These are phyloP conservation scores for Channa striata DNA, from an alignment of 2,797 vertebrate species.

Conservation along the genomic window DNA sequence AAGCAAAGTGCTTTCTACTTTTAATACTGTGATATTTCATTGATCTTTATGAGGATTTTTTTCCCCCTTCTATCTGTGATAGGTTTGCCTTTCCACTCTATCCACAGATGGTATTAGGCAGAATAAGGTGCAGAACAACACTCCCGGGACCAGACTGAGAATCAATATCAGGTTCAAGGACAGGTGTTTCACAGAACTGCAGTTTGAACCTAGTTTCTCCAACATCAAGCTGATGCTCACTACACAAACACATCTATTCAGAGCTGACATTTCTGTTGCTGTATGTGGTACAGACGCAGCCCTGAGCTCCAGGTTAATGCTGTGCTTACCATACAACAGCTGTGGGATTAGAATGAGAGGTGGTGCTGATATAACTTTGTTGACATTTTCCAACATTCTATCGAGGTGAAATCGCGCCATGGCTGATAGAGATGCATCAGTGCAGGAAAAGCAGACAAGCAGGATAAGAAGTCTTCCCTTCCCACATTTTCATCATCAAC, in stretches of 20 bases:
- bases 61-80: neutral
- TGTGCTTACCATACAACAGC: neutral
- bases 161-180: slow-evolving; percentile 28
- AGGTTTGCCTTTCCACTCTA: slow-evolving; percentile 6
- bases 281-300: neutral
- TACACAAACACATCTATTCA: neutral
- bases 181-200: slow-evolving; percentile 1
- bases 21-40: slow-evolving; percentile 7
- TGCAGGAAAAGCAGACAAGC: slow-evolving; percentile 23
- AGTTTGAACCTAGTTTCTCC: neutral
- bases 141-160: neutral
- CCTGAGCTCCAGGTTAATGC: neutral
- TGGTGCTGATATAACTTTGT: neutral
- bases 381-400: neutral
- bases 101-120: neutral
- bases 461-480: slow-evolving; percentile 2
- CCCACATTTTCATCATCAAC: slow-evolving; percentile 33
- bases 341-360: neutral
- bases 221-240: slow-evolving; percentile 1
- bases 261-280: neutral
- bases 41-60: neutral
- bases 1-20: neutral
- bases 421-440: slow-evolving; percentile 24
- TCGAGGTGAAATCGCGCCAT: neutral
- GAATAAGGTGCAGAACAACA: slow-evolving; percentile 14